These are phyloP conservation scores for Pachypsylla venusta DNA, from an alignment of 1,140 invertebrate species.

Conservation along the genomic window DNA sequence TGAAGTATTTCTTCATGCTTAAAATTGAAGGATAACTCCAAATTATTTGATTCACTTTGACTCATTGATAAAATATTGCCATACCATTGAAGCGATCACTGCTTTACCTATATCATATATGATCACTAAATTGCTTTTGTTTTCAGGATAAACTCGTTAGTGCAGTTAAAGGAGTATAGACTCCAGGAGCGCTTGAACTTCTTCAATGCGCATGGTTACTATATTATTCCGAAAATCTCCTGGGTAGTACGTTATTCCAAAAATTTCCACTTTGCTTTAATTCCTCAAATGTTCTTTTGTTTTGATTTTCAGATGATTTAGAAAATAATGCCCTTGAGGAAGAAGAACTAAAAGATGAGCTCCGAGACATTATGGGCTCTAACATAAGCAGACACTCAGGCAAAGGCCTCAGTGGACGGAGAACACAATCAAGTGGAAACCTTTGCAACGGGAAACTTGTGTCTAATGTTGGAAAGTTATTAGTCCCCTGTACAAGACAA, in stretches of 20 bases:
- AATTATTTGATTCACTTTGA: too few species aligned
- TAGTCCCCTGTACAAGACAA: conserved; percentile 17
- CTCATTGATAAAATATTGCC: too few species aligned
- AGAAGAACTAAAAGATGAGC: conserved; percentile 8
- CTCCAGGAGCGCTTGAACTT: too few species aligned
- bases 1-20: too few species aligned
- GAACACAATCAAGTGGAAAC: conserved; percentile 50
- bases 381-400: conserved; percentile 53
- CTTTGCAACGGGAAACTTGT: conserved; percentile 33
- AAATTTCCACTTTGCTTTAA: background rate
- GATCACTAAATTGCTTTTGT: too few species aligned
- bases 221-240: conserved; percentile 1
- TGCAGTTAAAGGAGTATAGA: too few species aligned
- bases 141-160: too few species aligned
- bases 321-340: background rate
- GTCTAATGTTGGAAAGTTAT: conserved; percentile 25
- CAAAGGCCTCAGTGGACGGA: conserved; percentile 47
- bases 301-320: conserved; percentile 5
- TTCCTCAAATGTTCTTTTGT: too few species aligned
- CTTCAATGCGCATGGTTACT: background rate
- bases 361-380: conserved; percentile 42
- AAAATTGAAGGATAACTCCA: too few species aligned
- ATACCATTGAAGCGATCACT: too few species aligned
- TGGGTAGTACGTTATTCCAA: background rate
- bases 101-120: too few species aligned